Evolutionary conservation across 1,140 invertebrate genomes (phyloP).

Genomic region (Sitophilus oryzae): DNA sequence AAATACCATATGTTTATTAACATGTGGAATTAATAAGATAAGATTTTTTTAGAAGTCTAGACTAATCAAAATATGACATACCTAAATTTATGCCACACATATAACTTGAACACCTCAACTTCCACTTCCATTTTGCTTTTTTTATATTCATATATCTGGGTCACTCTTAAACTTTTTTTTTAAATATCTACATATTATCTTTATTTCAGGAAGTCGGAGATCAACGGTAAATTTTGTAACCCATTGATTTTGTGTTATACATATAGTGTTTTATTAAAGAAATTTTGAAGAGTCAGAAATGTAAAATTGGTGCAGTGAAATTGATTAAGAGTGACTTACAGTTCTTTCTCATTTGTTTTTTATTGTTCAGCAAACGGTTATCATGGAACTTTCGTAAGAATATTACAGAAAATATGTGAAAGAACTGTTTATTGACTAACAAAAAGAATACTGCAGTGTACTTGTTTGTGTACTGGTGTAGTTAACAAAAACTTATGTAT

Average conservation of each 20-base stretch:
- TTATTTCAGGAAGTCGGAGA: slow-evolving; percentile 41
- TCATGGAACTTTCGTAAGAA: slow-evolving; percentile 1
- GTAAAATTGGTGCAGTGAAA: slow-evolving; percentile 23
- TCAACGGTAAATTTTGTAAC: slow-evolving; percentile 29
- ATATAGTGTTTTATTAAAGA: slow-evolving; percentile 19
- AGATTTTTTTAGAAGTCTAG: neutral
- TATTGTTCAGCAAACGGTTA: slow-evolving; percentile 20
- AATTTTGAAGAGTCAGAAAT: slow-evolving; percentile 19
- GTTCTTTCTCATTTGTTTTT: slow-evolving; percentile 37
- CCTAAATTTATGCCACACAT: slow-evolving; percentile 9
- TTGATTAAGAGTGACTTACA: slow-evolving; percentile 29
- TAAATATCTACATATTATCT: slow-evolving; percentile 9
- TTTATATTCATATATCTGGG: slow-evolving; percentile 8
- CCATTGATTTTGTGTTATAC: slow-evolving; percentile 16
- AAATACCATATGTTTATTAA: neutral
- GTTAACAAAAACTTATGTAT: slow-evolving; percentile 17
- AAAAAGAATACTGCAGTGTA: slow-evolving; percentile 28
- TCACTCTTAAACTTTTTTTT: neutral
- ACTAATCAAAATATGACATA: slow-evolving; percentile 12
- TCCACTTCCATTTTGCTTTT: neutral
- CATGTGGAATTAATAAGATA: neutral
- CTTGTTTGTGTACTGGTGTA: slow-evolving; percentile 34
- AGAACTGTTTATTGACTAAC: slow-evolving; percentile 30
- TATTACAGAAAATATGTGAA: slow-evolving; percentile 32
- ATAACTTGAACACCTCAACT: too few relatives aligned